Evolutionary conservation across 2,888 invertebrate genomes (phyloP), one percentile per base, ranked within the genome.

Genomic region (Drosophila falleni): DNA sequence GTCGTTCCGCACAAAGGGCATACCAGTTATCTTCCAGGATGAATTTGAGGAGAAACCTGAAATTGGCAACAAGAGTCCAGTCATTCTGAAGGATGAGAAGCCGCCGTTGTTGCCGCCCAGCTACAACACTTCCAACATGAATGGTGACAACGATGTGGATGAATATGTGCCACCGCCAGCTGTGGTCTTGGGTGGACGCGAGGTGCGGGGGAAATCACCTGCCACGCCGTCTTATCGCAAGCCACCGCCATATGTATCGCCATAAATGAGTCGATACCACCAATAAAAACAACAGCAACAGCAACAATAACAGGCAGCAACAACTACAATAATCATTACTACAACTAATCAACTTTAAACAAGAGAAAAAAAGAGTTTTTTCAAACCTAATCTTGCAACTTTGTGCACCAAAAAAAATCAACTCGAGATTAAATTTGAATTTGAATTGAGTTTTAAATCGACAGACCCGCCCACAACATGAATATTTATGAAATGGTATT

Each of bases 21-120:
- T 98, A 87, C 99, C 99, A 0, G 98, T 99, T 41, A 99, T 99
- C 90, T 98, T 99, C 93, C 97, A 97, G 93, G 98, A 99, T 92
- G 99, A 99, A 92, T 94, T 99, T 46, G 98, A 98, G 84, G 98
- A 98, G 89, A 96, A 98, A 86, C 97, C 97, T 0, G 97, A 97
- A 92, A 96, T 97, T 19, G 96, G 96, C 29, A 97, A 97, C 91
- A 97, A 98, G 93, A 96, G 97, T 75, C 98, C 98, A 5, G 96
- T 98, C 60, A 98, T 99, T 83, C 94, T 98, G 93, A 97, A 97
- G 90, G 98, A 98, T 86, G 98, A 98, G 91, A 98, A 98, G 90
- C 98, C 98, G 11, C 98, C 98, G 6, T 93, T 98, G 65, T 95
- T 97, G 55, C 97, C 97, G 5, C 97, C 97, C 92, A 88, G 94